A percentile compares a stretch with the other conserved stretches of the same genome.
phyloP scores from a whole-genome alignment of 2,797 vertebrate species.

The Sebastes hubbsi region DNA sequence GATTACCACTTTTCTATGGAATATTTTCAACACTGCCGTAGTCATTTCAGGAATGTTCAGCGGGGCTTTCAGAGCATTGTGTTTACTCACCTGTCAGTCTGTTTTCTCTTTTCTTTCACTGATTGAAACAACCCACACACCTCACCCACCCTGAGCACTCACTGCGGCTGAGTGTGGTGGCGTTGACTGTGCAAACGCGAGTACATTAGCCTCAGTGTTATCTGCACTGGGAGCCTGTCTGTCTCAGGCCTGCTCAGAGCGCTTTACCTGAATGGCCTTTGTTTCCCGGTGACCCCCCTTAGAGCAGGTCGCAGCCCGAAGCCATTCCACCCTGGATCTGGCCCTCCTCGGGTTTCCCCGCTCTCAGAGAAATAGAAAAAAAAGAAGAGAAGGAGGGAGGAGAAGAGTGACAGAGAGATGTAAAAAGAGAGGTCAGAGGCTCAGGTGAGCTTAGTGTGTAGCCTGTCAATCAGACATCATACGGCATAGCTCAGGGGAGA shows the following conservation, averaged over 20 bases:
- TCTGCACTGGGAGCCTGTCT: slow-evolving; percentile 75
- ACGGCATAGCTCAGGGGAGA: slow-evolving; percentile 60
- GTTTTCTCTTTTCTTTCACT: slow-evolving; percentile 56
- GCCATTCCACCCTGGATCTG: slow-evolving; percentile 78
- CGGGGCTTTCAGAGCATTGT: slow-evolving; percentile 65
- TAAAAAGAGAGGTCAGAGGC: slow-evolving; percentile 73
- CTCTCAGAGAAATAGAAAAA: slow-evolving; percentile 43
- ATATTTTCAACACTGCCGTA: slow-evolving; percentile 70
- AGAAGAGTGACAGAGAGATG: slow-evolving; percentile 50
- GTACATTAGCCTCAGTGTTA: slow-evolving; percentile 76
- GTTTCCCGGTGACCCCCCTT: slow-evolving; percentile 75
- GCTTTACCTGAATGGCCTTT: slow-evolving; percentile 84
- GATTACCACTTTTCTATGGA: slow-evolving; percentile 73
- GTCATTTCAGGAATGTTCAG: slow-evolving; percentile 80
- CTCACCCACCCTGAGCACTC: slow-evolving; percentile 19
- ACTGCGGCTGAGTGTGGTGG: slow-evolving; percentile 1
- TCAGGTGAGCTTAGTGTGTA: slow-evolving; percentile 77
- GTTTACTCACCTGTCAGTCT: slow-evolving; percentile 81
- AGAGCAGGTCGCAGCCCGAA: slow-evolving; percentile 77
- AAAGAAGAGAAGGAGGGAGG: slow-evolving; percentile 26
- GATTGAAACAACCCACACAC: slow-evolving; percentile 51
- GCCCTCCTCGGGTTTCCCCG: slow-evolving; percentile 78
- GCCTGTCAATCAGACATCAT: slow-evolving; percentile 77
- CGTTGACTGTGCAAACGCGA: slow-evolving; percentile 65
- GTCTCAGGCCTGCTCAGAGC: slow-evolving; percentile 66